Evolutionary conservation across 2,888 invertebrate species (phyloP), one percentile per base, ranked within the genome.

Genomic region (Torymus aiolomorphi): DNA sequence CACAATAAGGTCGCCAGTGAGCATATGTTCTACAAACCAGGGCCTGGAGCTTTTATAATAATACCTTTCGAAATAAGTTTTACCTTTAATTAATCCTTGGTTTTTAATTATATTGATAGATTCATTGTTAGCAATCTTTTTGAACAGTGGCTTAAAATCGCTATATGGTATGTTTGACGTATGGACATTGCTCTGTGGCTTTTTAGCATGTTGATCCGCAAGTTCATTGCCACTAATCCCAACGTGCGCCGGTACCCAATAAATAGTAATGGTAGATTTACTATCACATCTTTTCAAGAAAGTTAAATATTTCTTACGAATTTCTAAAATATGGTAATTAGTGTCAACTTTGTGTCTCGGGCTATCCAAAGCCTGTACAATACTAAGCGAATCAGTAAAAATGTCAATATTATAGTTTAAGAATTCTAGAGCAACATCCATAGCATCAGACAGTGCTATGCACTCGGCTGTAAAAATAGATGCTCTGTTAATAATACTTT

Each of bases 391-490:
- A 11, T 62, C 62, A 2, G 4, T 49, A n/a, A 63, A 63, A 5
- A 63, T 63, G n/a, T 12, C 1, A 49, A 63, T 62, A 14, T 31
- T 24, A 3, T 20, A 4, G n/a, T 31, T 14, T 1, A 12, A 13
- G 12, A 16, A 13, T 31, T 31, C 2, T 12, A 24, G 12, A 1
- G 62, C 62, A 13, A 62, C 13, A 31, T 62, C n/a, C 2, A 24
- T 4, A 2, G 62, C 20, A 0, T 62, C 42, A 1, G 4, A 16
- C 4, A 49, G 14, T 1, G 63, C 42, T 10, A 49, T 42, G 20
- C 63, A 63, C 49, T 63, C 63, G 16, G 16, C 42, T 63, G 63
- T 49, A n/a, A 62, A 62, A 2, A 62, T 62, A 2, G 42, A 62
- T 5, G 62, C 62, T 14, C 31, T 62, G n/a, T 62, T n/a, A 31